Conservation (phyloP, 2,888 invertebrate genomes). For the Drosophila vallismaia region DNA sequence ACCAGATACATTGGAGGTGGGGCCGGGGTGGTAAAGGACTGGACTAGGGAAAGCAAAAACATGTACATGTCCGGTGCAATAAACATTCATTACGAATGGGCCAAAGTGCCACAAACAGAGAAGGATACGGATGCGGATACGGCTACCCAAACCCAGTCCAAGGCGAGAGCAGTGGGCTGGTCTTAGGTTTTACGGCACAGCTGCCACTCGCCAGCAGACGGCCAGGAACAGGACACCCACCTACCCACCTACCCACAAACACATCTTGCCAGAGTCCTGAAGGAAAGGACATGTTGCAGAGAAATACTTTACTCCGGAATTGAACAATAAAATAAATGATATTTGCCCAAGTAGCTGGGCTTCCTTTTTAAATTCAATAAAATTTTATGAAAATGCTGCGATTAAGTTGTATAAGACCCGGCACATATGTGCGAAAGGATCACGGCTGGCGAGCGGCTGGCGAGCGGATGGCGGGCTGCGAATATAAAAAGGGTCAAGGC, state of each 20-base stretch:
- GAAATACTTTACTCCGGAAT: conserved; percentile 68
- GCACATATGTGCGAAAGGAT: conserved; percentile 45
- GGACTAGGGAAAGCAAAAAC: conserved; percentile 54
- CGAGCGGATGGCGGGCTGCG: conserved; percentile 11
- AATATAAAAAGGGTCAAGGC: conserved; percentile 68
- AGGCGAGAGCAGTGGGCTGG: conserved; percentile 28
- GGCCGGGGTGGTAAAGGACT: too few relatives aligned
- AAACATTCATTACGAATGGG: conserved; percentile 77
- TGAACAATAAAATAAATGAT: conserved; percentile 80
- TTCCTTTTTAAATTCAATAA: conserved; percentile 77
- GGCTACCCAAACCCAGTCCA: conserved; percentile 15
- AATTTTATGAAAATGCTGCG: conserved; percentile 78
- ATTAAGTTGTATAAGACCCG: conserved; percentile 62
- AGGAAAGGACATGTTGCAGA: conserved; percentile 52
- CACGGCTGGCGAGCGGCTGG: neutral
- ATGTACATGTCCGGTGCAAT: conserved; percentile 78
- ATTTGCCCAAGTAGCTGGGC: conserved; percentile 73
- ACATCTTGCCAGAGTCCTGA: conserved; percentile 45
- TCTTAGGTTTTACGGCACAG: conserved; percentile 74
- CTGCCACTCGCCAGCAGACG: conserved; percentile 72
- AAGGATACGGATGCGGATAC: conserved; percentile 43
- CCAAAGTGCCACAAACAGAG: conserved; percentile 76
- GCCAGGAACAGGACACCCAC: conserved; percentile 48
- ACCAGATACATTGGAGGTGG: neutral
- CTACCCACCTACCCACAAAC: conserved; percentile 23